These are phyloP conservation scores for Brachyopa scutellaris DNA, from an alignment of 2,888 invertebrate genomes.

Conservation along the genomic window DNA sequence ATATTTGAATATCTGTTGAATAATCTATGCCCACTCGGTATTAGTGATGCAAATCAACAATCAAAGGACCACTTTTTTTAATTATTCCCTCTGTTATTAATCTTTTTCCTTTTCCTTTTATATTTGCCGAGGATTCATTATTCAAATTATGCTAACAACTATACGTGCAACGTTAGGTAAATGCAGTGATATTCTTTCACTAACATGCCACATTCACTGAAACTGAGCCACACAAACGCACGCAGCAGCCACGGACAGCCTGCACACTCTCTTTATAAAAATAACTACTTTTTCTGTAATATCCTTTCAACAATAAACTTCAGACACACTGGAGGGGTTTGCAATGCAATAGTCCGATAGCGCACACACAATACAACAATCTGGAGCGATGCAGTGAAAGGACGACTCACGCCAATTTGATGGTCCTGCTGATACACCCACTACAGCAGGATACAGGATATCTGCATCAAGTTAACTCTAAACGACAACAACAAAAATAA, in stretches of 20 bases:
- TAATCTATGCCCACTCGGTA: constrained; percentile 30
- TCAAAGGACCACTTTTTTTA: constrained; percentile 66
- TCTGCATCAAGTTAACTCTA: constrained; percentile 33
- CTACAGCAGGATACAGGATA: constrained; percentile 38
- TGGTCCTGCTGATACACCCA: constrained; percentile 37
- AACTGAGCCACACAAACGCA: constrained; percentile 20
- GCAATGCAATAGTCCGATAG: constrained; percentile 42
- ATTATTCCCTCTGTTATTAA: constrained; percentile 46
- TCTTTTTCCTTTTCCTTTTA: constrained; percentile 18
- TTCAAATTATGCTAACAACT: constrained; percentile 48
- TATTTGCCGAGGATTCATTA: constrained; percentile 64
- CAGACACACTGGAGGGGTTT: constrained; percentile 45
- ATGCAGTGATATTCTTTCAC: constrained; percentile 47
- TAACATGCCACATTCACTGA: constrained; percentile 42
- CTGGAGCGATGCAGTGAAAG: constrained; percentile 34
- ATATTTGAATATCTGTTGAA: constrained; percentile 45
- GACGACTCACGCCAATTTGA: constrained; percentile 59
- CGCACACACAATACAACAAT: constrained; percentile 20
- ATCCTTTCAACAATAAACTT: constrained; percentile 61
- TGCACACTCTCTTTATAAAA: constrained; percentile 47
- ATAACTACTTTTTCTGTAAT: constrained; percentile 30
- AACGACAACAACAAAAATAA: constrained; percentile 7
- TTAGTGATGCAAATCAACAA: constrained; percentile 60
- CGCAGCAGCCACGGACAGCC: constrained; percentile 9
- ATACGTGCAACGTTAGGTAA: constrained; percentile 28